Evolutionary conservation across 2,797 vertebrate species (phyloP), one percentile per base, ranked within the genome.

Genomic region (Gobio occitaniae): DNA sequence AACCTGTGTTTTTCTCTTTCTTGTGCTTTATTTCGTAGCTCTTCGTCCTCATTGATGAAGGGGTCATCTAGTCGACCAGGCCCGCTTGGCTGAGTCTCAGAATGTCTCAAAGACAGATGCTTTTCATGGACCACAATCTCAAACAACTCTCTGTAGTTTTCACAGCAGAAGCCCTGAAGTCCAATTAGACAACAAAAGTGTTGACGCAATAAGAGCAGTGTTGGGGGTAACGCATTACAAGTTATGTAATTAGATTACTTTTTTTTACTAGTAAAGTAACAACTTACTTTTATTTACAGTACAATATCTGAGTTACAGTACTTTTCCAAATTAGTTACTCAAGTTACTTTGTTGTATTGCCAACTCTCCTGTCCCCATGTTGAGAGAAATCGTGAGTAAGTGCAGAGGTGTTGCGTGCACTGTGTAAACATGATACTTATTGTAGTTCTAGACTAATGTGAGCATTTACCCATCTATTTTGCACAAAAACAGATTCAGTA

Each of bases 141-240:
- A 72, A 84, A 91, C 71, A 94, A 79, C 71, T 89, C 81, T 87
- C 86, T 83, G 61, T 92, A 69, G 68, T 78, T 77, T 54, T 65
- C 25, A 56, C 94, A 95, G 85, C 94, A 95, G 89, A 92, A 95
- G 17, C 77, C 75, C 80, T 74, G 25, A 44, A 71, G 19, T 52
- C 25, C 9, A 61, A 36, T 19, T 17, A 17, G 13, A 59, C 6
- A 15, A 15, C 25, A 32, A 56, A 78, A 78, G 52, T 36, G 17
- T 47, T 70, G 15, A 47, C 38, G 10, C 19, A 59, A n/a, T 25
- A 72, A 19, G 9, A n/a, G 5, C 25, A 63, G n/a, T 29, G 12
- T 29, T 65, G 61, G 11, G 25, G 25, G 13, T 32, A 32, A 65
- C 6, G 10, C 61, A 32, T 65, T 16, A 32, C 2, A 65, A 16